Conservation (phyloP, 2,113 vertebrate species). For the Silurus glanis region DNA sequence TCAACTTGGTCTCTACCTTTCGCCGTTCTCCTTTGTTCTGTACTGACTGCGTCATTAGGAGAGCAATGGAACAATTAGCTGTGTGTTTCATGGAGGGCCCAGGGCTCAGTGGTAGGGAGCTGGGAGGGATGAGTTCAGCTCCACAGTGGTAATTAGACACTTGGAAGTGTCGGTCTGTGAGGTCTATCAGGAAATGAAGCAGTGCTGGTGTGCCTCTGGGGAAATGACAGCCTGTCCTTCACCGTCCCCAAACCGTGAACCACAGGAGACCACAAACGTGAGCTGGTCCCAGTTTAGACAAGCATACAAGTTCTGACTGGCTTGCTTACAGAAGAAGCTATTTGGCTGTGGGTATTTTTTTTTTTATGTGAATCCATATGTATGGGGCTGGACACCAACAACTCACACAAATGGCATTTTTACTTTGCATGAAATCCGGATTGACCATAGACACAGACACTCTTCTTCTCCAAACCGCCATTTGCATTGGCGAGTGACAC, state of each 20-base stretch:
- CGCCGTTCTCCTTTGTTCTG: constrained; percentile 69
- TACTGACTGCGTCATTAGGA: constrained; percentile 70
- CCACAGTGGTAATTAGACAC: constrained; percentile 77
- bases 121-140: constrained; percentile 57
- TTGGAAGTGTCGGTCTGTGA: constrained; percentile 82
- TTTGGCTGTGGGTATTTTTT: constrained; percentile 74
- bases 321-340: constrained; percentile 85
- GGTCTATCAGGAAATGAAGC: constrained; percentile 87
- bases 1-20: constrained; percentile 68
- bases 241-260: constrained; percentile 66
- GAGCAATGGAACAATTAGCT: constrained; percentile 83
- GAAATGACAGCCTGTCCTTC: constrained; percentile 69
- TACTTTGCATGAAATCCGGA: constrained; percentile 31
- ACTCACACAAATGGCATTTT: constrained; percentile 35
- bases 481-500: constrained; percentile 33
- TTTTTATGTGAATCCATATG: constrained; percentile 62
- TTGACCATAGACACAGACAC: constrained; percentile 26
- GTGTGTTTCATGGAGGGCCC: constrained; percentile 67
- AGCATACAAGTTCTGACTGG: constrained; percentile 91
- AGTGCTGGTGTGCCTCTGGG: constrained; percentile 74
- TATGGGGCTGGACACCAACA: constrained; percentile 30
- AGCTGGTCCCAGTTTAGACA: constrained; percentile 87
- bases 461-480: constrained; percentile 23
- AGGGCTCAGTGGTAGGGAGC: constrained; percentile 67
- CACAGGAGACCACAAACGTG: constrained; percentile 89